phyloP scores from a whole-genome alignment of 1,140 invertebrate species.

The Hydropsyche tenuis region DNA sequence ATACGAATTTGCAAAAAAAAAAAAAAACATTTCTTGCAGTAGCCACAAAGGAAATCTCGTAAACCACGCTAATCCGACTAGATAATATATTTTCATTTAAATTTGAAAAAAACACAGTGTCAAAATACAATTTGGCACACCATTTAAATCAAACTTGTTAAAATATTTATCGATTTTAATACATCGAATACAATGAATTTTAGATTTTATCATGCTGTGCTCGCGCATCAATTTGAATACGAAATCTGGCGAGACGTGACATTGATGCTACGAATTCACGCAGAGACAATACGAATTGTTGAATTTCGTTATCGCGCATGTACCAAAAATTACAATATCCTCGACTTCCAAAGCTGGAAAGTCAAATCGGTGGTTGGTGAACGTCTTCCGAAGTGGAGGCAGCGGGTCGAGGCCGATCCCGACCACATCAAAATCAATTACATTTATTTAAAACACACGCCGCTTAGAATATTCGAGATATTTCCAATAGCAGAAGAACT shows the following conservation, averaged over 20 bases:
- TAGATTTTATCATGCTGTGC: not conserved
- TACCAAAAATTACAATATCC: not conserved
- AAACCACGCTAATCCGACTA: too few species aligned
- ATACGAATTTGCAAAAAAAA: constrained; percentile 3
- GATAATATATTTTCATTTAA: not conserved
- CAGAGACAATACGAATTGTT: not conserved
- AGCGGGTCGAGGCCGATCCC: constrained; percentile 21
- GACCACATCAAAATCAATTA: constrained; percentile 18
- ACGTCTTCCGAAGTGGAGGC: constrained; percentile 6
- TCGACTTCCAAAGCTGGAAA: constrained; percentile 5
- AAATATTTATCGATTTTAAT: not conserved
- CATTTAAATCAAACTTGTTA: not conserved
- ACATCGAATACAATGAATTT: not conserved
- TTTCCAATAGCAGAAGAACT: constrained; percentile 9
- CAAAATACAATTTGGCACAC: not conserved
- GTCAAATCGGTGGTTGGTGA: not conserved
- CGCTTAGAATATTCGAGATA: not conserved
- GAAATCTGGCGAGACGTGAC: not conserved
- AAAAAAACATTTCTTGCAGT: not conserved
- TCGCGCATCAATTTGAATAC: not conserved
- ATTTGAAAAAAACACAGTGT: too few species aligned
- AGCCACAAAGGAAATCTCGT: not conserved
- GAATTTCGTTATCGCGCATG: too few species aligned
- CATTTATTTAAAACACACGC: not conserved
- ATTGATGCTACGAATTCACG: not conserved